phyloP scores from a whole-genome alignment of 2,888 invertebrate species.

The Scaptomyza polygonia region DNA sequence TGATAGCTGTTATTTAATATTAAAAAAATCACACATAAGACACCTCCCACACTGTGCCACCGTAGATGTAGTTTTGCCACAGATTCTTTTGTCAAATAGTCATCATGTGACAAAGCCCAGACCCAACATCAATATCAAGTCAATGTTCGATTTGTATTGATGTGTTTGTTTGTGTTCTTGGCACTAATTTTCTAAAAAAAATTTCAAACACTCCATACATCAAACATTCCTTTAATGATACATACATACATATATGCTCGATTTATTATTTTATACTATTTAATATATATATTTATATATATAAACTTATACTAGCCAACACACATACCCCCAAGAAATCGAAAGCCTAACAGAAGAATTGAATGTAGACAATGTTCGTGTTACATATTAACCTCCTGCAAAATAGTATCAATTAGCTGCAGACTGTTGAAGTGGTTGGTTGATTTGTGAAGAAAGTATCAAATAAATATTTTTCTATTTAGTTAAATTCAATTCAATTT shows the following conservation, averaged over 20 bases:
- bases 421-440: constrained; percentile 52
- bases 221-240: constrained; percentile 7
- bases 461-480: constrained; percentile 26
- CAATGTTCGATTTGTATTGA: constrained; percentile 33
- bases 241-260: neutral
- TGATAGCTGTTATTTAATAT: neutral
- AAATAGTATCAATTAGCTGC: constrained; percentile 45
- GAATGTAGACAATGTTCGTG: constrained; percentile 12
- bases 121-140: constrained; percentile 28
- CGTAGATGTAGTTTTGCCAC: constrained; percentile 40
- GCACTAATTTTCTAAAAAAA: constrained; percentile 33
- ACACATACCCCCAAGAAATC: constrained; percentile 84
- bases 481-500: constrained; percentile 31
- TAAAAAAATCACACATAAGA: neutral
- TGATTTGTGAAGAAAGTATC: constrained; percentile 59
- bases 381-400: constrained; percentile 11
- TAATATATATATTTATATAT: neutral
- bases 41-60: constrained; percentile 10
- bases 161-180: constrained; percentile 58
- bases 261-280: constrained; percentile 15
- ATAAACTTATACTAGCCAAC: constrained; percentile 36
- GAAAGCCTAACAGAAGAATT: constrained; percentile 77
- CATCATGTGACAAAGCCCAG: constrained; percentile 24
- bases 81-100: constrained; percentile 22
- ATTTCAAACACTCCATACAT: constrained; percentile 1